These are phyloP conservation scores for Leontocebus nigricollis DNA, from an alignment of 2,797 vertebrate genomes.

Conservation along the genomic window DNA sequence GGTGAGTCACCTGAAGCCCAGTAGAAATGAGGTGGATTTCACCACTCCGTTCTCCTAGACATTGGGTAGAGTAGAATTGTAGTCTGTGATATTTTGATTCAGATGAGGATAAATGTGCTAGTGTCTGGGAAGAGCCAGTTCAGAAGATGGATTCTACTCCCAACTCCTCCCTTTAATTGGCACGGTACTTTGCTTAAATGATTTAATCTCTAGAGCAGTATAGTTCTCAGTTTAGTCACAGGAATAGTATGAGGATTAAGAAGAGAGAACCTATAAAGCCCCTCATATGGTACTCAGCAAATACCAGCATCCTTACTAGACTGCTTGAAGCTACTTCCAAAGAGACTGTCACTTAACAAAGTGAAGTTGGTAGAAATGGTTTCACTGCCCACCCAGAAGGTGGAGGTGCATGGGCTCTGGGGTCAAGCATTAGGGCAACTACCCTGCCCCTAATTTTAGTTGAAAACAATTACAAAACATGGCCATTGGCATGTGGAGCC, in stretches of 20 bases:
- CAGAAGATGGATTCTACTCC: not conserved
- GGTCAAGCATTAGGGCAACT: not conserved
- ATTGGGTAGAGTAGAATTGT: not conserved
- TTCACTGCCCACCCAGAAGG: not conserved
- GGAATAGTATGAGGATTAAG: not conserved
- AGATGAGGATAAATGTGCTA: not conserved
- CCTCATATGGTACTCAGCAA: not conserved
- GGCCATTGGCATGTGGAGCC: not conserved
- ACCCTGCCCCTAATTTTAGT: not conserved
- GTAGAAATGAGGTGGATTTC: not conserved
- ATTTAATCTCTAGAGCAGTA: not conserved
- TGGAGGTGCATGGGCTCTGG: fast-evolving
- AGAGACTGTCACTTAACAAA: not conserved
- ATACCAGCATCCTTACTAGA: not conserved
- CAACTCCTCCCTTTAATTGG: not conserved
- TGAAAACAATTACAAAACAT: not conserved
- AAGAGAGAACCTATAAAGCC: not conserved
- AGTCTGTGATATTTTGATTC: not conserved
- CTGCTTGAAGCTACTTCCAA: not conserved
- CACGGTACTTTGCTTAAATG: not conserved
- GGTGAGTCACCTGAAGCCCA: not conserved
- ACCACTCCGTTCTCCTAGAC: not conserved
- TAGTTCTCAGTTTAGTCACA: not conserved
- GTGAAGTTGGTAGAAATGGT: not conserved
- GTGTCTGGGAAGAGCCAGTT: not conserved